Percentiles rank a stretch among this genome's conserved stretches.
Evolutionary conservation across 2,888 invertebrate genomes (phyloP).

Genomic region (Colletes collaris): DNA sequence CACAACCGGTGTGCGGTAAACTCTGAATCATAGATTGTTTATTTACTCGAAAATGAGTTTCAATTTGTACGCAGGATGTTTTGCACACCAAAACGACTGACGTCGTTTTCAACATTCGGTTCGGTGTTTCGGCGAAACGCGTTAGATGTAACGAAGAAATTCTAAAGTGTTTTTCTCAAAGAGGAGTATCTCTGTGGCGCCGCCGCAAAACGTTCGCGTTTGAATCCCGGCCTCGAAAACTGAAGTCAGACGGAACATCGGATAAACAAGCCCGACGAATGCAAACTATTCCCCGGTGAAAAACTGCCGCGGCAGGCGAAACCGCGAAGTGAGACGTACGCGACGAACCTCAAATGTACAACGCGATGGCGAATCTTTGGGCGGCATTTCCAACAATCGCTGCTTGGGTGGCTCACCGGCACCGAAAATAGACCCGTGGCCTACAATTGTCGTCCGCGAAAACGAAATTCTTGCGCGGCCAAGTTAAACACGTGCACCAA

Average conservation of each 20-base stretch:
- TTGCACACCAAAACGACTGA: too few species aligned
- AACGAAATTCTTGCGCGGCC: slow-evolving; percentile 30
- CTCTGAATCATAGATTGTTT: too few species aligned
- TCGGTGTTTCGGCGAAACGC: not conserved
- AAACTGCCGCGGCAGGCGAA: not conserved
- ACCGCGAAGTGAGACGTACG: not conserved
- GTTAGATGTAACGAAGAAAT: not conserved
- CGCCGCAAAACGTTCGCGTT: slow-evolving; percentile 7
- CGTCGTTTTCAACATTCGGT: too few species aligned
- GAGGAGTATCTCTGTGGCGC: not conserved
- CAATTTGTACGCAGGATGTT: too few species aligned
- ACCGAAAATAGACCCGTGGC: slow-evolving; percentile 49
- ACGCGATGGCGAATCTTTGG: slow-evolving; percentile 32
- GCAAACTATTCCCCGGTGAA: slow-evolving; percentile 25
- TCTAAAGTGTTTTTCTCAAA: not conserved
- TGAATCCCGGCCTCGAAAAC: slow-evolving; percentile 5
- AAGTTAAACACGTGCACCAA: slow-evolving; percentile 38
- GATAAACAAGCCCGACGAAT: slow-evolving; percentile 39
- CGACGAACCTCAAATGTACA: slow-evolving; percentile 29
- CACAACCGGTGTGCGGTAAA: too few species aligned
- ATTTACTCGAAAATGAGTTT: too few species aligned
- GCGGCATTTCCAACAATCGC: slow-evolving; percentile 44
- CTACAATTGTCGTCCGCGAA: slow-evolving; percentile 49
- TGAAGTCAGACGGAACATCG: slow-evolving; percentile 19
- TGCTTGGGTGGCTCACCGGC: slow-evolving; percentile 7